These are phyloP conservation scores for Watsonalla binaria DNA, from an alignment of 2,888 invertebrate genomes.

Conservation along the genomic window DNA sequence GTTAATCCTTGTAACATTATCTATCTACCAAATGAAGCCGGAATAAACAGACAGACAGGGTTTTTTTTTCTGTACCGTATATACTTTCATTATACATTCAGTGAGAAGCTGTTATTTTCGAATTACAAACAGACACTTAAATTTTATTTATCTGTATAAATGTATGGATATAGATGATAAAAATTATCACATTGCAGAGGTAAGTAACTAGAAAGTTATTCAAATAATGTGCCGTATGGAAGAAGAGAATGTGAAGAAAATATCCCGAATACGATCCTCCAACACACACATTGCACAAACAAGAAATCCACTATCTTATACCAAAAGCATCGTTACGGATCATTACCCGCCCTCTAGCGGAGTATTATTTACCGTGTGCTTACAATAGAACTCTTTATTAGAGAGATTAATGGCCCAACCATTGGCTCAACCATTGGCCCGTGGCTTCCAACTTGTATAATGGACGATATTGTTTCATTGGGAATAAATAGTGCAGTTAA, in stretches of 20 bases:
- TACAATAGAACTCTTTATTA: slow-evolving; percentile 7
- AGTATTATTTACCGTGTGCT: slow-evolving; percentile 9
- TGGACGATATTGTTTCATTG: slow-evolving; percentile 1
- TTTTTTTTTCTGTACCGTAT: too few species aligned
- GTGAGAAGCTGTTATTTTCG: too few species aligned
- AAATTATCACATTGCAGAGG: too few species aligned
- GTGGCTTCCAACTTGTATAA: not conserved
- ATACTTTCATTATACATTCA: too few species aligned
- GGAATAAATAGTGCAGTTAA: not conserved
- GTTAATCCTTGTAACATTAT: too few species aligned
- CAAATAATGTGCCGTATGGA: too few species aligned
- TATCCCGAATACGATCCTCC: not conserved
- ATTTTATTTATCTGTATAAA: too few species aligned
- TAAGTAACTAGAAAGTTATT: too few species aligned
- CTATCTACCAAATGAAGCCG: too few species aligned
- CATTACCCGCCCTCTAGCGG: slow-evolving; percentile 1
- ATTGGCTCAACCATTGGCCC: not conserved
- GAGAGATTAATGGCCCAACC: slow-evolving; percentile 5
- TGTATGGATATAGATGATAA: too few species aligned
- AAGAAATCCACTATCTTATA: not conserved
- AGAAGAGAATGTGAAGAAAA: not conserved
- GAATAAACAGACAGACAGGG: too few species aligned
- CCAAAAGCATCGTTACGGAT: slow-evolving; percentile 5
- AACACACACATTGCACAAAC: not conserved
- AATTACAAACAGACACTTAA: too few species aligned